phyloP scores from a whole-genome alignment of 2,888 invertebrate genomes.

The Euzophera pinguis region DNA sequence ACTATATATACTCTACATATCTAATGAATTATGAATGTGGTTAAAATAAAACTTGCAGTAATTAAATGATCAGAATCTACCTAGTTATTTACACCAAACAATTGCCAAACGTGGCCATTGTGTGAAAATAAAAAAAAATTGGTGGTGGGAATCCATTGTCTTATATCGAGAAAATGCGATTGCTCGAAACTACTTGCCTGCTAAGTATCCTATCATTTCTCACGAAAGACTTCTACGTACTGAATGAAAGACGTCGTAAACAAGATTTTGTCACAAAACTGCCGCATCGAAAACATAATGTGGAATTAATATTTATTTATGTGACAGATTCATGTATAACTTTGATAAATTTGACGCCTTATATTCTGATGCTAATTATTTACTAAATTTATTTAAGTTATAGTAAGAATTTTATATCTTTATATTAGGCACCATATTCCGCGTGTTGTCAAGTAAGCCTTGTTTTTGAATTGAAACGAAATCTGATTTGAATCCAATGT shows the following conservation, averaged over 20 bases:
- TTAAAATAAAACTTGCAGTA: conserved; percentile 17
- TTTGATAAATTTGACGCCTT: too few species aligned
- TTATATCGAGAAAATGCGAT: conserved; percentile 37
- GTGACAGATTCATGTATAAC: too few species aligned
- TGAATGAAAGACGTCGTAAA: background rate
- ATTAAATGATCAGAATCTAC: conserved; percentile 42
- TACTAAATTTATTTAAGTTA: too few species aligned
- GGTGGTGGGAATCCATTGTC: conserved; percentile 56
- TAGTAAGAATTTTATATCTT: too few species aligned
- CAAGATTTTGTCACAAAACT: too few species aligned
- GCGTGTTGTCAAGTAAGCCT: too few species aligned
- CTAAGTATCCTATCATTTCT: conserved; percentile 1
- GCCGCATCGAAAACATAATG: too few species aligned
- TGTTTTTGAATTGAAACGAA: too few species aligned
- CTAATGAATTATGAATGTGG: conserved; percentile 6
- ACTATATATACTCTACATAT: background rate
- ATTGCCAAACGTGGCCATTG: conserved; percentile 60
- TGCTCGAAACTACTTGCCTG: conserved; percentile 29
- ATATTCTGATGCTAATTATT: too few species aligned
- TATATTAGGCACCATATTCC: too few species aligned
- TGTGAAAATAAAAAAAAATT: conserved; percentile 45
- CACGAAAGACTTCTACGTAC: background rate
- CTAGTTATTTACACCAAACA: conserved; percentile 40
- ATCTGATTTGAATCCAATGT: too few species aligned
- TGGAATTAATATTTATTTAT: too few species aligned